Percentiles rank a stretch among this genome's conserved stretches.
Conservation (phyloP, 2,113 vertebrate genomes). For the mouse (Mus musculus) region DNA sequence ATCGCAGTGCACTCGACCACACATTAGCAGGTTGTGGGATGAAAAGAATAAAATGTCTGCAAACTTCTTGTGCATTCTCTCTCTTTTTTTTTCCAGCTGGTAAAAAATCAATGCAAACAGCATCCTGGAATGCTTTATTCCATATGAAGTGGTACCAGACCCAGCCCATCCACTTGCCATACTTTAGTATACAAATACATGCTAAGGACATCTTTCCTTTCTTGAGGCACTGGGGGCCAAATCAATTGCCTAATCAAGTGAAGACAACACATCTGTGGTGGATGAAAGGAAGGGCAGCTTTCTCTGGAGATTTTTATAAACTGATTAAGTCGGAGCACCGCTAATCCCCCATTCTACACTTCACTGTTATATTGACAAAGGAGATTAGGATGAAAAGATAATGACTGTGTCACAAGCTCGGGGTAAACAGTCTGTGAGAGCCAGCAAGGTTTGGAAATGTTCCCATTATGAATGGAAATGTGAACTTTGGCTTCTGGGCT, state of each 20-base stretch:
- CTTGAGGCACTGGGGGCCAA: slow-evolving; percentile 33
- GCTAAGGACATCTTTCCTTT: slow-evolving; percentile 47
- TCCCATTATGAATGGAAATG: slow-evolving; percentile 66
- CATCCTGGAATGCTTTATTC: slow-evolving; percentile 27
- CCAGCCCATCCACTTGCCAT: neutral
- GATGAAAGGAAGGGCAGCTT: slow-evolving; percentile 55
- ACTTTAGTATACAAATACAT: neutral
- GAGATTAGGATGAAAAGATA: slow-evolving; percentile 73
- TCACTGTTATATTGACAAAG: slow-evolving; percentile 70
- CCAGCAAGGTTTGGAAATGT: slow-evolving; percentile 53
- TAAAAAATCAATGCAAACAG: slow-evolving; percentile 12
- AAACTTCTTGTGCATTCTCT: slow-evolving; percentile 48
- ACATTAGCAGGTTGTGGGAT: slow-evolving; percentile 60
- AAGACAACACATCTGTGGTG: slow-evolving; percentile 68
- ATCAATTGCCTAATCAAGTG: slow-evolving; percentile 75
- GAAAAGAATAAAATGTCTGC: slow-evolving; percentile 62
- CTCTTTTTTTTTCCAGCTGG: neutral
- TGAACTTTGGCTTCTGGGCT: slow-evolving; percentile 27
- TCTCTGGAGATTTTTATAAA: slow-evolving; percentile 79
- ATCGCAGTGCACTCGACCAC: slow-evolving; percentile 1
- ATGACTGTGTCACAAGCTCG: slow-evolving; percentile 59
- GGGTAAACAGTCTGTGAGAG: slow-evolving; percentile 55
- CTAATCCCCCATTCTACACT: slow-evolving; percentile 63
- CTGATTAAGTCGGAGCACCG: slow-evolving; percentile 74
- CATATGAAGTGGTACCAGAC: neutral